phyloP scores from a whole-genome alignment of 2,113 vertebrate genomes.

The Silurus meridionalis region DNA sequence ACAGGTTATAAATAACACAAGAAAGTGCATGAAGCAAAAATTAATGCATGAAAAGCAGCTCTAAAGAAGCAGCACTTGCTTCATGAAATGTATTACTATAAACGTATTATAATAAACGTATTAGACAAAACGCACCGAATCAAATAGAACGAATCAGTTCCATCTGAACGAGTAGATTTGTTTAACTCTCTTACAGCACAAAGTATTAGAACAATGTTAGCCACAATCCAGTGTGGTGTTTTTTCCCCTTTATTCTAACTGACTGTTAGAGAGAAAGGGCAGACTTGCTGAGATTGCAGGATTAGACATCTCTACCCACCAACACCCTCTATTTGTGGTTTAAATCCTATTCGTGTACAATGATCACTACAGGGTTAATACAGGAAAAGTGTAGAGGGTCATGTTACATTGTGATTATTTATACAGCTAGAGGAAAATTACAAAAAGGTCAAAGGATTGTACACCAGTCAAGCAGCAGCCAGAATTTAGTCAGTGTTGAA shows the following conservation, averaged over 20 bases:
- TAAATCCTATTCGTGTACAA: slow-evolving; percentile 7
- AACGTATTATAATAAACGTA: too few relatives aligned
- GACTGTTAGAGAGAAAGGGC: not conserved
- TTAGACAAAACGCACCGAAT: not conserved
- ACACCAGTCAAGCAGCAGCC: not conserved
- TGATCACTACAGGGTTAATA: not conserved
- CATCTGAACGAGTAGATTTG: not conserved
- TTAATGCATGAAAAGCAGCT: not conserved
- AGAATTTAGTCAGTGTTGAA: not conserved
- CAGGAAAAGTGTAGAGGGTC: not conserved
- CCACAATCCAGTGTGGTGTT: not conserved
- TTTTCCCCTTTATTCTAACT: not conserved
- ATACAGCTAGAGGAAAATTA: slow-evolving; percentile 12
- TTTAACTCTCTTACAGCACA: not conserved
- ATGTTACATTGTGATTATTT: not conserved
- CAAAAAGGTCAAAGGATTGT: not conserved
- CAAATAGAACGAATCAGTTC: not conserved
- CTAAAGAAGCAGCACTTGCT: not conserved
- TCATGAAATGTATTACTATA: not conserved
- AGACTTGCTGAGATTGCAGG: not conserved
- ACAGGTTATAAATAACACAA: not conserved
- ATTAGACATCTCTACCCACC: not conserved
- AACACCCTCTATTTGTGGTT: not conserved
- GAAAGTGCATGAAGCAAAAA: not conserved
- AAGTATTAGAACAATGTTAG: slow-evolving; percentile 2